Percentiles rank a stretch among this genome's conserved stretches.
These are phyloP conservation scores for Agraylea sexmaculata DNA, from an alignment of 1,140 invertebrate genomes.

Conservation along the genomic window DNA sequence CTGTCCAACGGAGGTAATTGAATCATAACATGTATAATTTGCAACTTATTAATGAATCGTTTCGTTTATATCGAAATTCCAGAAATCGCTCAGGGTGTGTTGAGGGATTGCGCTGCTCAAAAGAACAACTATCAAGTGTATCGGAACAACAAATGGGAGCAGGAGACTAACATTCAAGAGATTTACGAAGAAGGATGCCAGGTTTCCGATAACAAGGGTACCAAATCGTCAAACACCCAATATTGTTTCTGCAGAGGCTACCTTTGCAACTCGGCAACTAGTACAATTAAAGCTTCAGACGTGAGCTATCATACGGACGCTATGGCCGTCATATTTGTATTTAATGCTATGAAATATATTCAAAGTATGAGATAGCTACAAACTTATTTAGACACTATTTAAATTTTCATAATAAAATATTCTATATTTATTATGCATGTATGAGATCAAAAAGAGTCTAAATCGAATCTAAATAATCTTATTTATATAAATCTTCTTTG, in stretches of 20 bases:
- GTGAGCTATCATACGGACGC: constrained; percentile 36
- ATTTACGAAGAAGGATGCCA: constrained; percentile 57
- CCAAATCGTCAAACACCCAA: constrained; percentile 37
- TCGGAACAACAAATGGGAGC: constrained; percentile 44
- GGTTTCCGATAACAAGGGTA: constrained; percentile 46
- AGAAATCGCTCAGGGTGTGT: constrained; percentile 49
- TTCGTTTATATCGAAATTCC: constrained; percentile 23
- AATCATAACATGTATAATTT: constrained; percentile 1
- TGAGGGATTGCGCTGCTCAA: constrained; percentile 62
- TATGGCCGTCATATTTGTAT: constrained; percentile 43
- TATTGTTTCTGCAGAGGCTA: constrained; percentile 57
- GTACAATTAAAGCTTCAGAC: constrained; percentile 31
- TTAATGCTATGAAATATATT: constrained; percentile 44
- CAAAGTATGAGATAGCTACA: constrained; percentile 36
- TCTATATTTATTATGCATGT: too few relatives aligned
- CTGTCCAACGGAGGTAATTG: constrained; percentile 49
- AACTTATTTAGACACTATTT: too few relatives aligned
- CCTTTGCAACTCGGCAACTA: constrained; percentile 48
- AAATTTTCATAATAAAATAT: too few relatives aligned
- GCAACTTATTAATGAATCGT: not conserved
- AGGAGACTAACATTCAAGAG: constrained; percentile 46
- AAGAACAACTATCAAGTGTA: constrained; percentile 48
- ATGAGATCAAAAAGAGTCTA: too few relatives aligned
- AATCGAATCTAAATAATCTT: too few relatives aligned
- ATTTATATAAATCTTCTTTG: too few relatives aligned